Evolutionary conservation across 2,888 invertebrate species (phyloP).

Genomic region (Drosophila merina): DNA sequence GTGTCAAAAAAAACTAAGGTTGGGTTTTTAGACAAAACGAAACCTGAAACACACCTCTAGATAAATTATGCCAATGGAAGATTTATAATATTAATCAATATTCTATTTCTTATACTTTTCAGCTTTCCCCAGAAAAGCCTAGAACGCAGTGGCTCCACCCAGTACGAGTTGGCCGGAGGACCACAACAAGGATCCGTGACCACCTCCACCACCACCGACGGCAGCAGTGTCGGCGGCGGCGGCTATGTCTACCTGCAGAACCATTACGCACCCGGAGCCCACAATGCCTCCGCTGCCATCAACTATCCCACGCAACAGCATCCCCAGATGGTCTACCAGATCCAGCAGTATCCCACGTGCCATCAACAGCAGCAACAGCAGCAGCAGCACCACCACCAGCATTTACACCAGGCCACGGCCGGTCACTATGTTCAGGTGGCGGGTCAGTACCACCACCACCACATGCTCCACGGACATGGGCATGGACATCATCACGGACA

Average conservation of each 20-base stretch:
- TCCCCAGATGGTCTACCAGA: constrained; percentile 80
- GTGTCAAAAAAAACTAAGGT: not conserved
- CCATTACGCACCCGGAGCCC: constrained; percentile 79
- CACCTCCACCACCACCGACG: constrained; percentile 52
- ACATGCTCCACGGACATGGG: constrained; percentile 79
- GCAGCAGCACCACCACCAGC: constrained; percentile 56
- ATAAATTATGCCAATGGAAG: constrained; percentile 4
- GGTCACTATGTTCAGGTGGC: constrained; percentile 64
- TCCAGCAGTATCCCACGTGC: constrained; percentile 82
- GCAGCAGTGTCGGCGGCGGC: constrained; percentile 73
- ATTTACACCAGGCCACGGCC: constrained; percentile 48
- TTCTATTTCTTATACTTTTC: constrained; percentile 41
- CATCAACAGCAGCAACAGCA: constrained; percentile 80
- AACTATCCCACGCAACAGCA: constrained; percentile 76
- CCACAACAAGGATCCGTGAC: constrained; percentile 69
- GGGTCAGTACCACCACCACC: constrained; percentile 74
- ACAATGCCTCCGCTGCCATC: constrained; percentile 70
- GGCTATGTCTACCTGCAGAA: constrained; percentile 84
- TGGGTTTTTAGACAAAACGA: not conserved
- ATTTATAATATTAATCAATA: not conserved
- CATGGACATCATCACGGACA: constrained; percentile 79
- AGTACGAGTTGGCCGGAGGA: constrained; percentile 80
- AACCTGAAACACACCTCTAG: not conserved
- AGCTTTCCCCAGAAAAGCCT: constrained; percentile 84
- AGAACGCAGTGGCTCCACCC: constrained; percentile 83